phyloP scores from a whole-genome alignment of 2,888 invertebrate species.

The Dolomedes plantarius region DNA sequence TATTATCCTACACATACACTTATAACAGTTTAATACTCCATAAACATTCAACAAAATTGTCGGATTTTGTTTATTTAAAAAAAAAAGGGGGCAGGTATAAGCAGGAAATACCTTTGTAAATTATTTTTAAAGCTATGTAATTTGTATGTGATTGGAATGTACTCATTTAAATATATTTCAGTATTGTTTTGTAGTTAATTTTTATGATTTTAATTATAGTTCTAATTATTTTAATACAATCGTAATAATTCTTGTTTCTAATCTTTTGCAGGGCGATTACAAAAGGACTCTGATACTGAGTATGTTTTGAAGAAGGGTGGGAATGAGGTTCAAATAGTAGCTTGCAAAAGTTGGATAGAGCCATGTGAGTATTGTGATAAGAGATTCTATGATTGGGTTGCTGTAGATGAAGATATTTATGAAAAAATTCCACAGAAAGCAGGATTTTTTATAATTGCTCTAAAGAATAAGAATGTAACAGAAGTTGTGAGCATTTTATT shows the following conservation, averaged over 20 bases:
- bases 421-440: constrained; percentile 52
- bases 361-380: constrained; percentile 55
- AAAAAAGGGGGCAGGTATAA: no score
- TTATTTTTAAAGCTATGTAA: no score
- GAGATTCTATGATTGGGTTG: constrained; percentile 42
- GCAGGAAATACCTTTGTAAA: no score
- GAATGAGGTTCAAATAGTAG: constrained; percentile 15
- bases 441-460: constrained; percentile 32
- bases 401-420: constrained; percentile 25
- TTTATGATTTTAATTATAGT: no score
- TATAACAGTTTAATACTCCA: no score
- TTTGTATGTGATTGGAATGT: no score
- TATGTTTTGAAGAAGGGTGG: constrained; percentile 9
- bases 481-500: constrained; percentile 41
- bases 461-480: constrained; percentile 28
- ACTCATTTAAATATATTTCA: no score
- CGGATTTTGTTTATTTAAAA: no score
- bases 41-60: no score
- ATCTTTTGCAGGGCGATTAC: not conserved
- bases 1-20: no score
- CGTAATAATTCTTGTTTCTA: not conserved
- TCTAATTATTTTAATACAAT: no score
- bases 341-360: constrained; percentile 45
- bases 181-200: no score
- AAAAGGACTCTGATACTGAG: not conserved